Conservation (phyloP, 1,140 invertebrate species). For the Cepaea nemoralis region DNA sequence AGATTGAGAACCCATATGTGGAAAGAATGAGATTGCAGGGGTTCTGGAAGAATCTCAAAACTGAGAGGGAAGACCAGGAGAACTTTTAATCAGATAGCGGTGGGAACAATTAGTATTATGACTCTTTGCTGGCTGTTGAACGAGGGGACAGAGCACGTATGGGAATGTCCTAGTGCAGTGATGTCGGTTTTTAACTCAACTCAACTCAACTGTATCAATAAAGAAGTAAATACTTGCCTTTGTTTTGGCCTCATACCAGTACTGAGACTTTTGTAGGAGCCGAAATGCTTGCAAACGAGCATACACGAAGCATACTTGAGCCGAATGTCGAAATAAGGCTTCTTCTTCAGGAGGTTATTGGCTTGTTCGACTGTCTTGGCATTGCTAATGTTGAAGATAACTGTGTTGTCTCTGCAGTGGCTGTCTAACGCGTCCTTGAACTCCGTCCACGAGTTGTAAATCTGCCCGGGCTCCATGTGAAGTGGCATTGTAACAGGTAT, state of each 20-base stretch:
- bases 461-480: constrained; percentile 36
- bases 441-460: constrained; percentile 33
- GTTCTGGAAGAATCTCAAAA: too few species aligned
- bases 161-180: too few species aligned
- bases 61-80: too few species aligned
- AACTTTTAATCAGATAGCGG: too few species aligned
- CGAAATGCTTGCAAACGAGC: constrained; percentile 33
- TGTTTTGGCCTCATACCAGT: constrained; percentile 37
- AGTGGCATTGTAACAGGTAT: constrained; percentile 34
- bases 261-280: constrained; percentile 38
- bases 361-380: constrained; percentile 39
- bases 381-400: constrained; percentile 38
- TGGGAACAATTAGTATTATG: too few species aligned
- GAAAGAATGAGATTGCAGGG: too few species aligned
- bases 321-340: constrained; percentile 18
- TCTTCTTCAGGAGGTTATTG: constrained; percentile 31
- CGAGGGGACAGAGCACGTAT: too few species aligned
- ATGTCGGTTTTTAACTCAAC: too few species aligned
- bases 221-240: constrained; percentile 7
- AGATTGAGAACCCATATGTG: too few species aligned
- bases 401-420: constrained; percentile 35
- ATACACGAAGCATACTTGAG: constrained; percentile 34
- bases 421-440: constrained; percentile 34
- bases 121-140: too few species aligned
- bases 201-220: too few species aligned